Evolutionary conservation across 2,797 vertebrate species (phyloP).

Genomic region (Apogon talboti): DNA sequence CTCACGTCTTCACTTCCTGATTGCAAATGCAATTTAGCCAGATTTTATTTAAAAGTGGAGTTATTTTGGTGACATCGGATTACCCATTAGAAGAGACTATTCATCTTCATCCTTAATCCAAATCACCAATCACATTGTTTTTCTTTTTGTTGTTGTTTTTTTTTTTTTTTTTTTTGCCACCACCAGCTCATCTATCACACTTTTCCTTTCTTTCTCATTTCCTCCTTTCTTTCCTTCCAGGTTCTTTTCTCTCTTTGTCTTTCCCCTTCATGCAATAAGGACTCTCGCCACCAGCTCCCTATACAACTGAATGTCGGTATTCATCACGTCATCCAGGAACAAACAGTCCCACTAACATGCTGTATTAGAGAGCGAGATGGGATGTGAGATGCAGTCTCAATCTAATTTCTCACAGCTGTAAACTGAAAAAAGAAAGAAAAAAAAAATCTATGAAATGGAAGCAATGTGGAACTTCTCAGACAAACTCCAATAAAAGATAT

Average conservation of each 20-base stretch:
- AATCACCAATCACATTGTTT: neutral
- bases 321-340: conserved; percentile 68
- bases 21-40: conserved; percentile 33
- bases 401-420: conserved; percentile 57
- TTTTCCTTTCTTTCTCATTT: neutral
- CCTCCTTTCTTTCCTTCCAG: conserved; percentile 6
- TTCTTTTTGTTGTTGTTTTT: neutral
- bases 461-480: conserved; percentile 42
- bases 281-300: conserved; percentile 41
- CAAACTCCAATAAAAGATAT: conserved; percentile 51
- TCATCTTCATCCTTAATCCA: conserved; percentile 43
- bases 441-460: conserved; percentile 36
- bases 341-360: conserved; percentile 44
- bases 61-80: conserved; percentile 3
- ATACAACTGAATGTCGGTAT: conserved; percentile 52
- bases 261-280: conserved; percentile 28
- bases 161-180: conserved; percentile 12
- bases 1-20: conserved; percentile 12
- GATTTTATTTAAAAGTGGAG: conserved; percentile 23
- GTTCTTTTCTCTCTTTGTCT: neutral
- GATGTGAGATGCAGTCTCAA: conserved; percentile 46
- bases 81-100: conserved; percentile 66
- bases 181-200: conserved; percentile 6
- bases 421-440: conserved; percentile 28
- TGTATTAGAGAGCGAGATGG: conserved; percentile 49